Evolutionary conservation across 2,888 invertebrate genomes (phyloP).

Genomic region (Drosophila koepferae): DNA sequence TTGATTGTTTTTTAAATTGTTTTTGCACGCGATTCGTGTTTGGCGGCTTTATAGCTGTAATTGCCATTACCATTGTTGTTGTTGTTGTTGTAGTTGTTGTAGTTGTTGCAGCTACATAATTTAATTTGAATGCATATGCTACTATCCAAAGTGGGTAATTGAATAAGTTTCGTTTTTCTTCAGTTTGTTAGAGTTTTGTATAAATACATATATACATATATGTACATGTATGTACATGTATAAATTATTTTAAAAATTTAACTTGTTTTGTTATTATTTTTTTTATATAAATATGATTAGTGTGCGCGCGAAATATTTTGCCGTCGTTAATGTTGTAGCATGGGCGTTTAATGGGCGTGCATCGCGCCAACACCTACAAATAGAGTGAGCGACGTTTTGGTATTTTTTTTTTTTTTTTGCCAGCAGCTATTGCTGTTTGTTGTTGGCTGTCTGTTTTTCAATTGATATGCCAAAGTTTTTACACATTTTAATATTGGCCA

Average conservation of each 20-base stretch:
- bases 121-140: slow-evolving; percentile 77
- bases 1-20: slow-evolving; percentile 82
- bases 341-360: slow-evolving; percentile 31
- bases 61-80: slow-evolving; percentile 56
- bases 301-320: slow-evolving; percentile 55
- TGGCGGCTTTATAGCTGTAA: slow-evolving; percentile 77
- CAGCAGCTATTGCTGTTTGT: slow-evolving; percentile 27
- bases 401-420: slow-evolving; percentile 44
- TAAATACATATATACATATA: too few relatives aligned
- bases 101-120: slow-evolving; percentile 69
- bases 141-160: slow-evolving; percentile 77
- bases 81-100: slow-evolving; percentile 37
- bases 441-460: slow-evolving; percentile 12
- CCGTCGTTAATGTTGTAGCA: slow-evolving; percentile 39
- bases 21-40: slow-evolving; percentile 79
- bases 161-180: slow-evolving; percentile 77
- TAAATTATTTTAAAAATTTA: slow-evolving; percentile 3
- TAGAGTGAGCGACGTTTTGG: slow-evolving; percentile 10
- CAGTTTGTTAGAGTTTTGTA: slow-evolving; percentile 41
- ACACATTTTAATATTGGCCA: slow-evolving; percentile 10
- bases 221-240: not conserved
- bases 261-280: slow-evolving; percentile 42
- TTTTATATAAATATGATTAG: slow-evolving; percentile 81
- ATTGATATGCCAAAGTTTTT: slow-evolving; percentile 2
- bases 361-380: slow-evolving; percentile 11